Evolutionary conservation across 2,113 vertebrate genomes (phyloP).

Genomic region (Nerophis ophidion): DNA sequence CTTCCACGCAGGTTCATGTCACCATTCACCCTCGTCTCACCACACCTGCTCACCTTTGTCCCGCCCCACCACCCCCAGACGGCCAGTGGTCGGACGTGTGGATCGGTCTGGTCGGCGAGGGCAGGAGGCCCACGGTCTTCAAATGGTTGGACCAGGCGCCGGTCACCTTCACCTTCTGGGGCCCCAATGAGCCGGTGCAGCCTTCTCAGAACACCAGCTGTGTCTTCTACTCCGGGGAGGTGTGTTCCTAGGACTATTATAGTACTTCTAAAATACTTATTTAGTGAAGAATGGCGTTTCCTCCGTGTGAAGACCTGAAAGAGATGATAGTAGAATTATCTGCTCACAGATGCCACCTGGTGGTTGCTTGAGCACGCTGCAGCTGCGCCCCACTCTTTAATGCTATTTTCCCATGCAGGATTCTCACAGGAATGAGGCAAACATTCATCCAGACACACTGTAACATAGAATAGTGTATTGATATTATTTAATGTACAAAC

Average conservation of each 20-base stretch:
- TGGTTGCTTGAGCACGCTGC: too few species aligned
- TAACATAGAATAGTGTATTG: too few species aligned
- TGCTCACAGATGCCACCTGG: too few species aligned
- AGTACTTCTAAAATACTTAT: background rate
- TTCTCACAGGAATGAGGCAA: too few species aligned
- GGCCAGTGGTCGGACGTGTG: constrained; percentile 70
- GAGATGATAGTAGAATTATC: too few species aligned
- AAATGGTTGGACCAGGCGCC: constrained; percentile 77
- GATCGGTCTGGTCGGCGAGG: constrained; percentile 77
- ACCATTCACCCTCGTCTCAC: background rate
- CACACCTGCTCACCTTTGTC: background rate
- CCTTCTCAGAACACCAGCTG: constrained; percentile 73
- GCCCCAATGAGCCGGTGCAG: constrained; percentile 74
- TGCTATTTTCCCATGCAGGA: too few species aligned
- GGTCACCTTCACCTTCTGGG: constrained; percentile 85
- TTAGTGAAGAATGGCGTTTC: too few species aligned
- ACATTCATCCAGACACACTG: too few species aligned
- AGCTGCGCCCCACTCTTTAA: too few species aligned
- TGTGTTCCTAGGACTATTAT: constrained; percentile 39
- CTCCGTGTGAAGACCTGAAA: too few species aligned
- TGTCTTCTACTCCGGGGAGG: constrained; percentile 80
- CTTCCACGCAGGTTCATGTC: constrained; percentile 71
- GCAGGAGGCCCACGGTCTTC: constrained; percentile 64
- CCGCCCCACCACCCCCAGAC: constrained; percentile 49
- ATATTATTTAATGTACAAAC: too few species aligned